Evolutionary conservation across 2,797 vertebrate species (phyloP).

Genomic region (Streptopelia turtur): DNA sequence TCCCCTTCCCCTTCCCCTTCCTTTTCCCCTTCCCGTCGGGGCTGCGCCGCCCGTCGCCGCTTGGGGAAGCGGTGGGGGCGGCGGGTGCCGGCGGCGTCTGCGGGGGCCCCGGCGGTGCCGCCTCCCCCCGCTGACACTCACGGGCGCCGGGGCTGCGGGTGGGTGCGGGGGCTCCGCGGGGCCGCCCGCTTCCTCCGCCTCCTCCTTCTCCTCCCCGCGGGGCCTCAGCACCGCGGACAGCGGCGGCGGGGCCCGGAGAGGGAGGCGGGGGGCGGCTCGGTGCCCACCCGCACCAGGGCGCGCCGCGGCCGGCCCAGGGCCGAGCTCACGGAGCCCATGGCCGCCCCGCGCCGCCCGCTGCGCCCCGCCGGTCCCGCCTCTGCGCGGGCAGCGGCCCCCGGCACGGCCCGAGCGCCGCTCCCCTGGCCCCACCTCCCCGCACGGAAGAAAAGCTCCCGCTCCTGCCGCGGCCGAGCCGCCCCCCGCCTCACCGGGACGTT

Average conservation of each 20-base stretch:
- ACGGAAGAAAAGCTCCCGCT: background rate
- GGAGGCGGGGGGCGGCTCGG: background rate
- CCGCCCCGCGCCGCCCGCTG: conserved; percentile 19
- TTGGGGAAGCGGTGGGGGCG: background rate
- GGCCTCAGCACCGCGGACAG: conserved; percentile 83
- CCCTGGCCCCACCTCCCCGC: background rate
- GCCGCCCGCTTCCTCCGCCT: background rate
- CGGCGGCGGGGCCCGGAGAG: background rate
- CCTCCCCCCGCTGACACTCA: background rate
- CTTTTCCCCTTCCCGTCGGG: no score
- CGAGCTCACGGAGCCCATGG: conserved; percentile 89
- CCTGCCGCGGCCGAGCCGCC: background rate
- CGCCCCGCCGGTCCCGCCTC: background rate
- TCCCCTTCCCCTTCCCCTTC: no score
- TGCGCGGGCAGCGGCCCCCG: background rate
- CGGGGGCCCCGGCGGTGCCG: background rate
- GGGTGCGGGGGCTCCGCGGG: background rate
- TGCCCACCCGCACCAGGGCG: conserved; percentile 80
- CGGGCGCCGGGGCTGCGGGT: background rate
- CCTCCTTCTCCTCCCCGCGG: background rate
- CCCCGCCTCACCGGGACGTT: background rate
- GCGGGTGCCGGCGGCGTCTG: background rate
- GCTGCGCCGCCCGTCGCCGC: background rate
- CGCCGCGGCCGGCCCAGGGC: conserved; percentile 82
- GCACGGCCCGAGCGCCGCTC: background rate